phyloP scores from a whole-genome alignment of 2,113 vertebrate species.

The Picathartes gymnocephalus region DNA sequence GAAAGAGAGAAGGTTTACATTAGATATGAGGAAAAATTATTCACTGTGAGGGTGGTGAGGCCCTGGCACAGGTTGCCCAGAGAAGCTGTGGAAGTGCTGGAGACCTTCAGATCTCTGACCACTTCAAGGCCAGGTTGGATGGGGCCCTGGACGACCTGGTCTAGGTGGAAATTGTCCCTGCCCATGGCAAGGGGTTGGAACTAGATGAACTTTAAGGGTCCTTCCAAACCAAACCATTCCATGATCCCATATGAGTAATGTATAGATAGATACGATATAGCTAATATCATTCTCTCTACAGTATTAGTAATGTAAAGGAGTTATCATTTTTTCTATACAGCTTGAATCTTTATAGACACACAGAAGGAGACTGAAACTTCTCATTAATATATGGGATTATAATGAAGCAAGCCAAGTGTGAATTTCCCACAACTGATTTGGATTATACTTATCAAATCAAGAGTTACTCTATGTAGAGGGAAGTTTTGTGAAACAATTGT shows the following conservation, averaged over 20 bases:
- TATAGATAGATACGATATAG: neutral
- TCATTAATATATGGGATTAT: neutral
- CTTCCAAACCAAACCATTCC: neutral
- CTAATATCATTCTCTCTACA: neutral
- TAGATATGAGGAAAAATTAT: too few species aligned
- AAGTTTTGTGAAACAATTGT: neutral
- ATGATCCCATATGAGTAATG: neutral
- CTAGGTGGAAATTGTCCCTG: neutral
- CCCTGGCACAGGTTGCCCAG: too few species aligned
- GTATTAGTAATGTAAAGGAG: neutral
- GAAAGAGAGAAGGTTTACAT: neutral
- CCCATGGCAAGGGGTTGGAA: neutral
- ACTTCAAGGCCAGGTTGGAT: neutral
- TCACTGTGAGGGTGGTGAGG: accelerated
- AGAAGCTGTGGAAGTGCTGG: neutral
- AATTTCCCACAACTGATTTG: neutral
- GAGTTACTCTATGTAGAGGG: neutral
- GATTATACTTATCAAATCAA: neutral
- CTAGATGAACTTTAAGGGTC: neutral
- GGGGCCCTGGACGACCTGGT: neutral
- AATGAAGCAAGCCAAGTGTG: neutral
- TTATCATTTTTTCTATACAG: neutral
- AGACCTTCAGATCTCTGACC: neutral
- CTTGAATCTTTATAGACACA: neutral
- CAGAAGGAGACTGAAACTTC: neutral